A percentile compares a stretch with the other conserved stretches of the same genome.
Conservation (phyloP, 2,113 vertebrate species). For the Eolophus roseicapilla region DNA sequence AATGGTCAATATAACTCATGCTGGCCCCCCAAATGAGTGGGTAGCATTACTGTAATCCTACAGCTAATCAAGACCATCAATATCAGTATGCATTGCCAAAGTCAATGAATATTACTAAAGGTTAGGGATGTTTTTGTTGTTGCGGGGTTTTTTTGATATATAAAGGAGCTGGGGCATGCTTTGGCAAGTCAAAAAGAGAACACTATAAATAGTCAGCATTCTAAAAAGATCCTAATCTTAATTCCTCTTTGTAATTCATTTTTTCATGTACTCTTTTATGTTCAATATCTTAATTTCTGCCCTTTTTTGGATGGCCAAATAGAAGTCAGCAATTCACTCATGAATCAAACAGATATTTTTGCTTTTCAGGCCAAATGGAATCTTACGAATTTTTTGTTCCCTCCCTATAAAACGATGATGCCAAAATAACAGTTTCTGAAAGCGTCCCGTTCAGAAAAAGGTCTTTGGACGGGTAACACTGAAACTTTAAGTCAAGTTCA, state of each 20-base stretch:
- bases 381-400: constrained; percentile 64
- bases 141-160: background rate
- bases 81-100: background rate
- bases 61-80: constrained; percentile 53
- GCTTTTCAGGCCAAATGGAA: constrained; percentile 73
- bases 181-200: constrained; percentile 55
- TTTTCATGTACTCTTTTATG: constrained; percentile 68
- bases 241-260: constrained; percentile 64
- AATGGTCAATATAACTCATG: background rate
- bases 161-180: constrained; percentile 17
- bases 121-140: background rate
- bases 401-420: constrained; percentile 62
- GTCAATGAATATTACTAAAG: constrained; percentile 41
- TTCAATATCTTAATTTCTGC: constrained; percentile 64
- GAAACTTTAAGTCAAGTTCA: constrained; percentile 61
- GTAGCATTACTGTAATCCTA: constrained; percentile 27
- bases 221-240: constrained; percentile 66
- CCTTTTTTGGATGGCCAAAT: constrained; percentile 66
- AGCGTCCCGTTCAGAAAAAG: constrained; percentile 42
- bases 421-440: constrained; percentile 59
- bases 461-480: constrained; percentile 31
- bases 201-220: constrained; percentile 54
- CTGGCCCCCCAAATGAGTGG: constrained; percentile 4
- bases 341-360: constrained; percentile 75
- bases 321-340: constrained; percentile 63